Evolutionary conservation across 2,888 invertebrate genomes (phyloP).

Genomic region (Eupeodes latifasciatus): DNA sequence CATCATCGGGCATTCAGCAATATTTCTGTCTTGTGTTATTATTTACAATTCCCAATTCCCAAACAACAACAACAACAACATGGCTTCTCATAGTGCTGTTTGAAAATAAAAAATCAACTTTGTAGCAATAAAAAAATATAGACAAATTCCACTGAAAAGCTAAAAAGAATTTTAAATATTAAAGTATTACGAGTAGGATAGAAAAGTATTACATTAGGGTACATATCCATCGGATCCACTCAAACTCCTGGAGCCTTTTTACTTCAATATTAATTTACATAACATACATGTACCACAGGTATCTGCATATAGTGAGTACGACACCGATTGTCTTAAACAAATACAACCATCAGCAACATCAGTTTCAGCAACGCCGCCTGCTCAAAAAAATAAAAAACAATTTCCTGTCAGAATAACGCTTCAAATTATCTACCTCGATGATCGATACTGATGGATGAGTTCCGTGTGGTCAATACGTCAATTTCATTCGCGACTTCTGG

Average conservation of each 20-base stretch:
- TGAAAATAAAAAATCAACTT: no score
- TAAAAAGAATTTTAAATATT: no score
- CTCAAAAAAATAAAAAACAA: not conserved
- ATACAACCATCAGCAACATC: not conserved
- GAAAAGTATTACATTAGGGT: no score
- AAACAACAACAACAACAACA: no score
- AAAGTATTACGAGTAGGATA: no score
- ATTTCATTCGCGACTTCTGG: not conserved
- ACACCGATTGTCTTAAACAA: not conserved
- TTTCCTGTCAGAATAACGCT: slow-evolving; percentile 28
- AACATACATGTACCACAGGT: not conserved
- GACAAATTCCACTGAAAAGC: no score
- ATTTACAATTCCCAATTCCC: no score
- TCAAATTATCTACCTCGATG: slow-evolving; percentile 31
- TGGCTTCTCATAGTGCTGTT: no score
- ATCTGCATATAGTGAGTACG: not conserved
- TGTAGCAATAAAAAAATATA: no score
- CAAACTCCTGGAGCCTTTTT: not conserved
- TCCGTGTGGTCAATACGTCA: slow-evolving; percentile 53
- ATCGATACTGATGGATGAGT: slow-evolving; percentile 60
- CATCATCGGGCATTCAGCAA: no score
- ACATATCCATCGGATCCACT: not conserved
- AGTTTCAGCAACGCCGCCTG: not conserved
- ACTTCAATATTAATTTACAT: slow-evolving; percentile 5
- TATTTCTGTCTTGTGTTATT: no score